These are phyloP conservation scores for Zygaena filipendulae DNA, from an alignment of 2,888 invertebrate genomes.

Conservation along the genomic window DNA sequence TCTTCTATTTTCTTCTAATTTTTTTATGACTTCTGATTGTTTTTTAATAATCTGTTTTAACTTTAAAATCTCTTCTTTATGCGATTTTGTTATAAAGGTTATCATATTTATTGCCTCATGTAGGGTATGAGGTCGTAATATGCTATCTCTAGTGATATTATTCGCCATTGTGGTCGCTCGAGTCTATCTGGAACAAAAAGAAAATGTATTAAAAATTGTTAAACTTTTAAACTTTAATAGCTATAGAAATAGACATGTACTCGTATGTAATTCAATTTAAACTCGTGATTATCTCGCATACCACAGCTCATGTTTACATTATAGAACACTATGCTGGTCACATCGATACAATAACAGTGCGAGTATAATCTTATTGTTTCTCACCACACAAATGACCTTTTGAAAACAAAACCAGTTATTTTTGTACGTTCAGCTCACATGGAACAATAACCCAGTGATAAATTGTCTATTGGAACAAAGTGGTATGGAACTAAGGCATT, in stretches of 20 bases:
- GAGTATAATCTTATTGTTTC: slow-evolving; percentile 24
- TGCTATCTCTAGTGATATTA: slow-evolving; percentile 32
- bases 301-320: too few relatives aligned
- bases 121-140: slow-evolving; percentile 44
- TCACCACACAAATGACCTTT: slow-evolving; percentile 20
- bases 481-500: too few relatives aligned
- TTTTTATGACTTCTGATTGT: slow-evolving; percentile 49
- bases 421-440: too few relatives aligned
- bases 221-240: too few relatives aligned
- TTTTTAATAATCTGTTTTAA: slow-evolving; percentile 43
- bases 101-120: slow-evolving; percentile 60
- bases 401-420: slow-evolving; percentile 21
- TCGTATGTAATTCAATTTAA: too few relatives aligned
- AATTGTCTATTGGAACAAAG: too few relatives aligned
- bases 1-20: slow-evolving; percentile 51
- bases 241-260: too few relatives aligned
- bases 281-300: too few relatives aligned
- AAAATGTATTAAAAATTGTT: slow-evolving; percentile 8
- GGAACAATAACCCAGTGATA: too few relatives aligned
- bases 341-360: slow-evolving; percentile 21
- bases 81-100: slow-evolving; percentile 53
- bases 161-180: slow-evolving; percentile 29
- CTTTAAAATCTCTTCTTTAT: slow-evolving; percentile 52
- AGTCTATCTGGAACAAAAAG: slow-evolving; percentile 34
- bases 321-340: slow-evolving; percentile 14